Evolutionary conservation across 2,888 invertebrate species (phyloP), one percentile per base, ranked within the genome.

Genomic region (Phlogophora meticulosa): DNA sequence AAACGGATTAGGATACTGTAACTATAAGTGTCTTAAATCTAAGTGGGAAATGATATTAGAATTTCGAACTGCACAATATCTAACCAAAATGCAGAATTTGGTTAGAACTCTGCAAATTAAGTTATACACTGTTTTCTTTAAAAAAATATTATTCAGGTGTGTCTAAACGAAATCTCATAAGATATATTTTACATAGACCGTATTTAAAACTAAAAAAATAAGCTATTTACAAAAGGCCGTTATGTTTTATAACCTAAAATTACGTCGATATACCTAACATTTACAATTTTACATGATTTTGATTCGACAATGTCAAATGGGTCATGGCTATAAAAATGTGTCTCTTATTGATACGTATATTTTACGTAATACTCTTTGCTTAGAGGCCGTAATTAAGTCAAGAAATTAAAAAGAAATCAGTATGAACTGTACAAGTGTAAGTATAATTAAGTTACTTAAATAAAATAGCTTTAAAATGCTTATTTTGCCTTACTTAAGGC

Each of bases 151-250:
- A 77, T 42, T 52, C 22, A 67, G 49, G 42, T 38, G 48, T 68
- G 45, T 65, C 48, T 52, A 45, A 78, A 82, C 62, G 52, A 69
- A 76, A 80, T 80, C 52, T 79, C 65, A 72, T 62, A 62, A 67
- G 64, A 78, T 75, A 78, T 81, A 79, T 73, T 73, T 78, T 82
- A 82, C 83, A 82, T 51, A 78, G 74, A 82, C 69, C 78, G 70
- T 88, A 87, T 81, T 86, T 52, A 52, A 51, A 88, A 86, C 85
- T 88, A 87, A 87, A 85, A 48, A 86, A 88, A 46, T 87, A 90
- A 86, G 92, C 91, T 95, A 94, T 95, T 73, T 95, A 95, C 95
- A 95, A 82, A 88, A 92, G 93, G 93, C 93, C 91, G 87, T 88
- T 84, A 83, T 58, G 64, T 76, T 84, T 84, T 81, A 78, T 84